phyloP scores from a whole-genome alignment of 2,888 invertebrate species.

The Apoderus coryli region DNA sequence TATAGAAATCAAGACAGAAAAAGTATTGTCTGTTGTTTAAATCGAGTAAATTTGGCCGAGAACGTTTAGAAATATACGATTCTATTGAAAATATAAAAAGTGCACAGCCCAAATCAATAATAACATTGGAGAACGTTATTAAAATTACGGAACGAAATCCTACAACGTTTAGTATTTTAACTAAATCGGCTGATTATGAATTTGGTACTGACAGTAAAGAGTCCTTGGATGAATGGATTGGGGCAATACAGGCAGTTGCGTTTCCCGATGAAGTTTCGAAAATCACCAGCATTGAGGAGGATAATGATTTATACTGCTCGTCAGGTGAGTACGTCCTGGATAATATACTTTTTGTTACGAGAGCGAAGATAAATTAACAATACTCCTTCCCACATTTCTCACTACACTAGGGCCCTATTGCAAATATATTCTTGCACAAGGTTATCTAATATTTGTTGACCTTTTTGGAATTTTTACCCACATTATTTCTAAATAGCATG shows the following conservation, averaged over 20 bases:
- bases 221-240: slow-evolving; percentile 64
- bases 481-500: no score
- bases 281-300: slow-evolving; percentile 56
- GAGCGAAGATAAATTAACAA: no score
- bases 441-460: no score
- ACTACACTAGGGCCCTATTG: no score
- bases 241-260: slow-evolving; percentile 65
- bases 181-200: slow-evolving; percentile 47
- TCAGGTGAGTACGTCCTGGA: no score
- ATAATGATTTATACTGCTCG: slow-evolving; percentile 78
- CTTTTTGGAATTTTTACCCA: no score
- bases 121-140: slow-evolving; percentile 75
- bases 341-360: no score
- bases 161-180: slow-evolving; percentile 52
- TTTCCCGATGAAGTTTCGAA: slow-evolving; percentile 51
- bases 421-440: no score
- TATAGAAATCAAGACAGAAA: slow-evolving; percentile 75
- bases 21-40: slow-evolving; percentile 64
- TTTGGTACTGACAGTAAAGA: slow-evolving; percentile 53
- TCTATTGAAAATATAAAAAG: slow-evolving; percentile 46
- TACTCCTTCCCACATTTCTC: no score
- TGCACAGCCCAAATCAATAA: slow-evolving; percentile 38
- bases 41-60: slow-evolving; percentile 73
- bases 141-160: slow-evolving; percentile 56
- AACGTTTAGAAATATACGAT: slow-evolving; percentile 74